phyloP scores from a whole-genome alignment of 2,113 vertebrate genomes.

The Podiceps cristatus region DNA sequence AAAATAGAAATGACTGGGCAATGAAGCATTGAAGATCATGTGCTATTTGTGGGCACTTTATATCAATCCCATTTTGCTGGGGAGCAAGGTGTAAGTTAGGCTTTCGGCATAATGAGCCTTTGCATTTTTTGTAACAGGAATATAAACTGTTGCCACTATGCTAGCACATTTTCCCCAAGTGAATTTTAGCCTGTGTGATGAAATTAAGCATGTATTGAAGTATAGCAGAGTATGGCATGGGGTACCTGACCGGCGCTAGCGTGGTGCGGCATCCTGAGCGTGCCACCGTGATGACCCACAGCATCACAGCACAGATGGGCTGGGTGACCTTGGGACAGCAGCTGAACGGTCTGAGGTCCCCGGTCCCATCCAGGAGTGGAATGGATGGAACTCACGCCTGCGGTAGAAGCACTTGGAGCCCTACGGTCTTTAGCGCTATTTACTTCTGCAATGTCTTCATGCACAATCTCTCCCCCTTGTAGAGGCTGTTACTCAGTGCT shows the following conservation, averaged over 20 bases:
- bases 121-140: fast-evolving
- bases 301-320: fast-evolving
- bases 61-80: fast-evolving
- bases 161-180: neutral
- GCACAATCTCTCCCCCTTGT: neutral
- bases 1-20: neutral
- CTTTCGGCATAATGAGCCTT: fast-evolving
- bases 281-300: fast-evolving
- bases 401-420: neutral
- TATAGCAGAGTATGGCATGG: neutral
- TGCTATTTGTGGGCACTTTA: neutral
- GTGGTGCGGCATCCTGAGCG: neutral
- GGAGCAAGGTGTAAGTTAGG: neutral
- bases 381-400: neutral
- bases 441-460: neutral
- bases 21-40: neutral
- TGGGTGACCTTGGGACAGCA: neutral
- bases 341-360: fast-evolving
- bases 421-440: neutral
- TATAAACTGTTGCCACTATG: neutral
- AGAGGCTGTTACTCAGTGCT: neutral
- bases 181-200: neutral
- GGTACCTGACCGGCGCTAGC: fast-evolving
- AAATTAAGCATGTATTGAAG: neutral
- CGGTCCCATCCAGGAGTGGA: fast-evolving